These are phyloP conservation scores for Drosophila pachea DNA, from an alignment of 1,140 invertebrate species.

Conservation along the genomic window DNA sequence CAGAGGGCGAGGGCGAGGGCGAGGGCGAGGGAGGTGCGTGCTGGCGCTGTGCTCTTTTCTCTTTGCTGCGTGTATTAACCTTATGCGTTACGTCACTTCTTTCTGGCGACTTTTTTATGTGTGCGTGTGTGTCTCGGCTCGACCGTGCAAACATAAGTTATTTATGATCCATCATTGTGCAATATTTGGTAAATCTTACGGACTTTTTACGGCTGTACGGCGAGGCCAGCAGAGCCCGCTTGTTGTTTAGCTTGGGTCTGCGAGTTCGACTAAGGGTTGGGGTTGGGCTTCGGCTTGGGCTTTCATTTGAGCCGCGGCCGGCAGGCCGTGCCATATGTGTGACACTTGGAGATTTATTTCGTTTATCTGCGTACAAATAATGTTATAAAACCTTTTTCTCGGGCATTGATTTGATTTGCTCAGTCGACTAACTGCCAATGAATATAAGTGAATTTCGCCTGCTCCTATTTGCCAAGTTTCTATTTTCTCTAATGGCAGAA, in stretches of 20 bases:
- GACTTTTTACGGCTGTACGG: conserved; percentile 62
- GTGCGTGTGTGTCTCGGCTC: conserved; percentile 1
- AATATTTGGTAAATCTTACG: conserved; percentile 76
- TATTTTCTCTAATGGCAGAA: background rate
- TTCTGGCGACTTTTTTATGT: conserved; percentile 6
- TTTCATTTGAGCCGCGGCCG: conserved; percentile 33
- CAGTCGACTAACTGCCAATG: conserved; percentile 15
- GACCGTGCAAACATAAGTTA: conserved; percentile 70
- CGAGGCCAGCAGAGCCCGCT: background rate
- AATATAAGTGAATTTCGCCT: conserved; percentile 43
- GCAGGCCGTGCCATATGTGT: conserved; percentile 48
- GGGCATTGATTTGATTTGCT: conserved; percentile 54
- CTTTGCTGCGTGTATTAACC: conserved; percentile 33
- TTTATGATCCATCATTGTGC: conserved; percentile 78
- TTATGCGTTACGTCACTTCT: conserved; percentile 74
- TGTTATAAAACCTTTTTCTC: conserved; percentile 61
- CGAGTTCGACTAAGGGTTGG: no score
- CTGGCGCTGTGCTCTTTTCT: background rate
- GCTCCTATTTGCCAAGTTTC: background rate
- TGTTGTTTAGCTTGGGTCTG: conserved; percentile 24
- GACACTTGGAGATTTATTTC: conserved; percentile 75
- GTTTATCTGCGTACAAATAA: conserved; percentile 67
- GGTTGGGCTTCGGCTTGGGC: no score
- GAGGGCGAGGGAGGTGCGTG: conserved; percentile 8
- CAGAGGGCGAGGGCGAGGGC: background rate